phyloP scores from a whole-genome alignment of 2,888 invertebrate species.

The Sesamia inferens region DNA sequence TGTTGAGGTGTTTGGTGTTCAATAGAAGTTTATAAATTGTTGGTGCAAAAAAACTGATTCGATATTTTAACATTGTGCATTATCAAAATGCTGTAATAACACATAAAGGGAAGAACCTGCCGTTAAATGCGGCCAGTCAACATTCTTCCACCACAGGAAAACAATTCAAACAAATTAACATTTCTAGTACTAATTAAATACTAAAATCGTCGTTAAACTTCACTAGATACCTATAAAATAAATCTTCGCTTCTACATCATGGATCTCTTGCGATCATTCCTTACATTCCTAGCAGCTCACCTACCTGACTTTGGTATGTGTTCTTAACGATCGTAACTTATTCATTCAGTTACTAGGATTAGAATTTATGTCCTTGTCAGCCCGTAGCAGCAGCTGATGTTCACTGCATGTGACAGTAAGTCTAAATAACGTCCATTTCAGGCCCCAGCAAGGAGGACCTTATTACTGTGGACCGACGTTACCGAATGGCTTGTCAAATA shows the following conservation, averaged over 20 bases:
- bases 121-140: background rate
- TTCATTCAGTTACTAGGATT: constrained; percentile 31
- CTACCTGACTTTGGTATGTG: constrained; percentile 29
- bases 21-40: background rate
- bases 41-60: background rate
- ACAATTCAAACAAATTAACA: constrained; percentile 20
- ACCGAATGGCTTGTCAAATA: background rate
- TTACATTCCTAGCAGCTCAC: constrained; percentile 35
- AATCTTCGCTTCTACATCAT: constrained; percentile 25
- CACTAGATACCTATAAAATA: constrained; percentile 32
- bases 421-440: background rate
- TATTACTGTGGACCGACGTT: background rate
- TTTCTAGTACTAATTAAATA: background rate
- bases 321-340: constrained; percentile 41
- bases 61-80: background rate
- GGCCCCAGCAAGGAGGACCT: background rate
- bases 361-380: constrained; percentile 20
- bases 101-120: background rate
- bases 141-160: background rate
- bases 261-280: constrained; percentile 38
- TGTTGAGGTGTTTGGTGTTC: background rate
- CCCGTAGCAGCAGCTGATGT: background rate
- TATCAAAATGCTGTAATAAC: background rate
- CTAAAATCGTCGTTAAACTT: constrained; percentile 5
- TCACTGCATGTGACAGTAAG: background rate